Base-by-base conservation (phyloP, 2,888 invertebrate genomes). In the Mamestra brassicae region DNA sequence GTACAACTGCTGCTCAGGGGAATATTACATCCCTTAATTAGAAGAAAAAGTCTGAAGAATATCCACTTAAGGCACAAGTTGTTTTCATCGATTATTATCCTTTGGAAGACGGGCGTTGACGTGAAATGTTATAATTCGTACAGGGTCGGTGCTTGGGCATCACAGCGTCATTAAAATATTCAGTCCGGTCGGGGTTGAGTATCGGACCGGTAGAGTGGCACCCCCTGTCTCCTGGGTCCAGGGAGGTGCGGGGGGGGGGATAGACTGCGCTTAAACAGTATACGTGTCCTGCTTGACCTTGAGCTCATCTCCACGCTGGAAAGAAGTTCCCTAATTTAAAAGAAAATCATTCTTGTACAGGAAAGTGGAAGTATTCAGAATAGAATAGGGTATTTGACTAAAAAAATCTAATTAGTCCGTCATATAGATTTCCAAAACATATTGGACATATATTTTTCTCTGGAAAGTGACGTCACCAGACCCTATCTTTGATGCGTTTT, bases 161-260 rank as follows among this genome's bases (percentile, higher is more conserved):
- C 74, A 63, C 69, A 60, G 58, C 63, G 55, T 75, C 80, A 77
- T 80, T 86, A 83, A 77, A 84, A 84, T 83, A 86, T 85, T 80
- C 71, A 80, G 73, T 72, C 52, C 36, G 67, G 65, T 45, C 38
- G 60, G 66, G 75, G 81, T 57, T 69, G 65, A 76, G 78, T 76
- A 76, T 61, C 61, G 61, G 71, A 50, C 4, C 60, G 62, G 11
- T 57, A 61, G 69, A 34, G 26, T 11, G 26, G 55, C 26, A 26
- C 47, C n/a, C 15, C 34, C 15, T 45, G 45, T 34, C 68, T 42
- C 34, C 11, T 36, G 80, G n/a, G 26, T 26, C 7, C 13, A 36
- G n/a, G 7, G 34, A 15, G n/a, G 45, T 10, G n/a, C 4, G n/a
- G 36, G 7, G 17, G 17, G 17, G 17, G 17, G 52, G 17, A 2